These are phyloP conservation scores for Watsonalla cultraria DNA, from an alignment of 2,888 invertebrate species.

Conservation along the genomic window DNA sequence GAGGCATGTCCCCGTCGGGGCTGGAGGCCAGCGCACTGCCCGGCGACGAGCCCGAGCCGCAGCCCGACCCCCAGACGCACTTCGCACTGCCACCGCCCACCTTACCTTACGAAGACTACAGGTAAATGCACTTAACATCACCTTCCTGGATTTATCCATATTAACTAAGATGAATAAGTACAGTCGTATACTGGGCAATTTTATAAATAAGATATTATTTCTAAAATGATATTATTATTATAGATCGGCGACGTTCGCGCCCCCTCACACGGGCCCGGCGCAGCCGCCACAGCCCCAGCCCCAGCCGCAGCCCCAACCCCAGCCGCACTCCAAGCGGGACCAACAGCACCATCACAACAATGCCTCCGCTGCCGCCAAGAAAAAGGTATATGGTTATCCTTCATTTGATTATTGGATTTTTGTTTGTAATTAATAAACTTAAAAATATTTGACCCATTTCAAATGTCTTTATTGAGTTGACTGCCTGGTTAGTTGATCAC, in stretches of 20 bases:
- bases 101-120: slow-evolving; percentile 53
- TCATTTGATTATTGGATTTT: background rate
- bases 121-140: slow-evolving; percentile 29
- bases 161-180: no score
- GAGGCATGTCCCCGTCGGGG: slow-evolving; percentile 45
- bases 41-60: slow-evolving; percentile 22
- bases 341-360: slow-evolving; percentile 49
- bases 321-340: slow-evolving; percentile 58
- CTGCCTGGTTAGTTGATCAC: no score
- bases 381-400: slow-evolving; percentile 48
- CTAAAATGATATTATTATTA: no score
- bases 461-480: no score
- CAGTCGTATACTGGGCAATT: no score
- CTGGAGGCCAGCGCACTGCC: slow-evolving; percentile 25
- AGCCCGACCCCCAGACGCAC: slow-evolving; percentile 47
- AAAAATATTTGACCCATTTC: background rate
- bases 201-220: no score
- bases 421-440: no score
- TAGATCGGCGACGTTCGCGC: slow-evolving; percentile 51
- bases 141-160: no score
- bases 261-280: slow-evolving; percentile 39
- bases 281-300: slow-evolving; percentile 4
- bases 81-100: slow-evolving; percentile 55
- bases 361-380: slow-evolving; percentile 50
- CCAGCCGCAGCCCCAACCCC: slow-evolving; percentile 14